Percentiles rank a stretch among this genome's conserved stretches.
Conservation (phyloP, 35 echinoderm and acorn worm genomes). For the Holothuria glaberrima region DNA sequence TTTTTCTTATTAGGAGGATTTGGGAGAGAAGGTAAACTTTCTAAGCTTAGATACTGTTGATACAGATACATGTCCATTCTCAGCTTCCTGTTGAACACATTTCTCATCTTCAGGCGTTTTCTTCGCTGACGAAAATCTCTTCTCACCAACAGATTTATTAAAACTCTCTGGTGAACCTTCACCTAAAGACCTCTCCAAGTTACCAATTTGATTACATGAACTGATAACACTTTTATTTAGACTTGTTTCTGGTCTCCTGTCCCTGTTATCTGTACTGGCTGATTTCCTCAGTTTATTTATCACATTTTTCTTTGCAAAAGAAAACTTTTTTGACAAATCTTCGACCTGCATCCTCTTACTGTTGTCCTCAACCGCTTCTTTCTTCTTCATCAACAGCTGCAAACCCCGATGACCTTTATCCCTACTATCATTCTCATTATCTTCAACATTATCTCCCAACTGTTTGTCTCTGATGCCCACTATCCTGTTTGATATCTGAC, state of each 20-base stretch:
- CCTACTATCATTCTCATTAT: not conserved
- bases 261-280: not conserved
- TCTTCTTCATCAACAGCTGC: not conserved
- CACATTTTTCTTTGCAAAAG: conserved; percentile 9
- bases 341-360: not conserved
- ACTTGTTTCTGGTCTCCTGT: not conserved
- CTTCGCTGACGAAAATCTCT: not conserved
- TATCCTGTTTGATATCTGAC: not conserved
- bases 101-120: not conserved
- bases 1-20: not conserved
- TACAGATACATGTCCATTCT: conserved; percentile 3
- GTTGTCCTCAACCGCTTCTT: not conserved
- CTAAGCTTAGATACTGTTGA: conserved; percentile 67
- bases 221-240: not conserved
- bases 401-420: not conserved
- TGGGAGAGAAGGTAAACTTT: conserved; percentile 48
- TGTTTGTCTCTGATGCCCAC: not conserved
- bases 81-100: not conserved
- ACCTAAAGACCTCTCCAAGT: not conserved
- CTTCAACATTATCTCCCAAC: not conserved
- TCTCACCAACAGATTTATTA: no score
- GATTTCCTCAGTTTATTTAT: not conserved
- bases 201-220: not conserved
- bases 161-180: not conserved
- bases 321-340: conserved; percentile 27